A percentile compares a stretch with the other conserved stretches of the same genome.
These are phyloP conservation scores for Ochotona princeps DNA, from an alignment of 2,113 vertebrate species.

Conservation along the genomic window DNA sequence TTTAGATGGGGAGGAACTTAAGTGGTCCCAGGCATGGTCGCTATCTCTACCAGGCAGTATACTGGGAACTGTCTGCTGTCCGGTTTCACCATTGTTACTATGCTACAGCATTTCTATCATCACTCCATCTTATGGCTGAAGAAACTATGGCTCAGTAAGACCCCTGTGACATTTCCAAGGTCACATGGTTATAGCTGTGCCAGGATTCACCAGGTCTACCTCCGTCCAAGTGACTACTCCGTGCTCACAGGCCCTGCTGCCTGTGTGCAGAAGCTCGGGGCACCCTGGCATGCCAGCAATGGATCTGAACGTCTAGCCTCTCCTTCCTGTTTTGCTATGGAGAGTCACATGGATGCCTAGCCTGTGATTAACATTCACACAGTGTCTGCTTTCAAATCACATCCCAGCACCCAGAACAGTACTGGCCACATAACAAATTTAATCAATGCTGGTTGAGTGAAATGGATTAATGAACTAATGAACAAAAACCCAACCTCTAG, in stretches of 20 bases:
- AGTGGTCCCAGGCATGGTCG: accelerated
- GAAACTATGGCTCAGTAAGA: background rate
- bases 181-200: background rate
- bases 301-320: background rate
- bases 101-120: accelerated
- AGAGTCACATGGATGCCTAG: background rate
- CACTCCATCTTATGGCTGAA: background rate
- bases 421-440: background rate
- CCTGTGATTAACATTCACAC: background rate
- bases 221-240: background rate
- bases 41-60: background rate
- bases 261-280: background rate
- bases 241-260: background rate
- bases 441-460: background rate
- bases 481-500: background rate
- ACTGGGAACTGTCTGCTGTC: background rate
- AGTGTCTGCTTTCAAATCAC: background rate
- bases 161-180: background rate
- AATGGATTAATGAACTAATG: background rate
- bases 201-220: background rate
- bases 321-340: background rate
- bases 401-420: background rate
- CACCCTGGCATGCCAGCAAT: background rate
- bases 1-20: background rate
- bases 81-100: too few species aligned